A percentile compares a stretch with the other conserved stretches of the same genome.
phyloP scores from a whole-genome alignment of 2,113 vertebrate species.

The Dicerorhinus sumatrensis region DNA sequence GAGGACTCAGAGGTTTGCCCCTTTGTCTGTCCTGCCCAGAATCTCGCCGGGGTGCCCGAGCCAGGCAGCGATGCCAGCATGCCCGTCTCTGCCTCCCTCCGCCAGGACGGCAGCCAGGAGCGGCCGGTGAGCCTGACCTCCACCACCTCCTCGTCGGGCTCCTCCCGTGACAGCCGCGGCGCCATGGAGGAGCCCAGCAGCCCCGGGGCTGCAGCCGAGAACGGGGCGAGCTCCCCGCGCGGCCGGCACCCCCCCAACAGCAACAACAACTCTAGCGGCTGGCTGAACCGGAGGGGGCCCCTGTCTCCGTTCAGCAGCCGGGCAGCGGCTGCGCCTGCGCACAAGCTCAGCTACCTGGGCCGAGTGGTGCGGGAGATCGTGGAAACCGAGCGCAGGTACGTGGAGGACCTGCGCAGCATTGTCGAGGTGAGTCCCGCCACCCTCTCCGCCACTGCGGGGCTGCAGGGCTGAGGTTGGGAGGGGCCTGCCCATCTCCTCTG shows the following conservation, averaged over 20 bases:
- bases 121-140: conserved; percentile 89
- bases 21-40: conserved; percentile 79
- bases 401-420: conserved; percentile 95
- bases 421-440: conserved; percentile 91
- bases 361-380: conserved; percentile 97
- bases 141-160: conserved; percentile 88
- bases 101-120: conserved; percentile 85
- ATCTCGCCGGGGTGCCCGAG: conserved; percentile 85
- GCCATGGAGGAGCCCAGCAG: conserved; percentile 88
- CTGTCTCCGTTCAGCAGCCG: conserved; percentile 86
- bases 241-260: conserved; percentile 82
- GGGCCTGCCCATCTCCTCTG: rapidly evolving
- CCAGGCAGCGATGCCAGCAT: conserved; percentile 88
- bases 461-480: rapidly evolving
- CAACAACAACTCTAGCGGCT: conserved; percentile 85
- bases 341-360: conserved; percentile 94
- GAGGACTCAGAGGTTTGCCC: neutral
- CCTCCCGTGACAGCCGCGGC: conserved; percentile 85
- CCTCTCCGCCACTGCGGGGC: neutral
- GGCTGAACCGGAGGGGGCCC: conserved; percentile 50
- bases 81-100: conserved; percentile 82
- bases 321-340: conserved; percentile 79
- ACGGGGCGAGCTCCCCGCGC: neutral
- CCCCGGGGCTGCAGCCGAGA: conserved; percentile 59
- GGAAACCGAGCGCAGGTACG: conserved; percentile 96